Evolutionary conservation across 2,113 vertebrate species (phyloP), one percentile per base, ranked within the genome.

Genomic region (Psettodes erumei): DNA sequence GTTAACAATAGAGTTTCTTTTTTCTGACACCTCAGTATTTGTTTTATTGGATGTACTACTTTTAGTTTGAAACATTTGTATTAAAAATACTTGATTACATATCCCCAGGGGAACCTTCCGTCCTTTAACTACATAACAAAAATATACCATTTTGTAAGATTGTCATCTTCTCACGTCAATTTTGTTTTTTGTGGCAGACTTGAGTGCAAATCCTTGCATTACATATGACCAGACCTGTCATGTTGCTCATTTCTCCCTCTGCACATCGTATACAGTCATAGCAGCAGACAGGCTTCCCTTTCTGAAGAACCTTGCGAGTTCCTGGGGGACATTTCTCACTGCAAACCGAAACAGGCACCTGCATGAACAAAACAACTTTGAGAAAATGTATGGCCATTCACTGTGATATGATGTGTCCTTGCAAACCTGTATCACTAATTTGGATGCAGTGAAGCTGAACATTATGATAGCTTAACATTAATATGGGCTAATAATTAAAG

Each of bases 271-370:
- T 63, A 66, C 93, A 94, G 83, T 94, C 92, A 73, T 92, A 93
- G 77, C 92, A 94, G 86, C 93, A 94, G 40, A 92, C 61, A 42
- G 91, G 91, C 25, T 76, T 93, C 81, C 92, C 93, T 86, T 92
- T 94, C 80, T 91, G 90, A 1, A 91, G 88, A 48, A 91, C 90
- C 32, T 93, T 93, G 1, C 84, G 89, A 33, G 90, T 92, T 40
- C 93, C 93, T 77, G 84, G 75, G 45, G 53, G 74, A 77, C 93
- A 94, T 19, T 84, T 87, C 56, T 90, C 69, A 70, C 87, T 93
- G 75, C 93, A 94, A 55, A 93, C 82, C 62, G 92, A 94, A 48
- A 79, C 28, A 18, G 92, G 91, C 1, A 92, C 90, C 93, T 93
- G 40, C n/a, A 60, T 7, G 4, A 3, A 58, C 5, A 79, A 56